phyloP scores from a whole-genome alignment of 2,888 invertebrate genomes.

The Latheticus oryzae region DNA sequence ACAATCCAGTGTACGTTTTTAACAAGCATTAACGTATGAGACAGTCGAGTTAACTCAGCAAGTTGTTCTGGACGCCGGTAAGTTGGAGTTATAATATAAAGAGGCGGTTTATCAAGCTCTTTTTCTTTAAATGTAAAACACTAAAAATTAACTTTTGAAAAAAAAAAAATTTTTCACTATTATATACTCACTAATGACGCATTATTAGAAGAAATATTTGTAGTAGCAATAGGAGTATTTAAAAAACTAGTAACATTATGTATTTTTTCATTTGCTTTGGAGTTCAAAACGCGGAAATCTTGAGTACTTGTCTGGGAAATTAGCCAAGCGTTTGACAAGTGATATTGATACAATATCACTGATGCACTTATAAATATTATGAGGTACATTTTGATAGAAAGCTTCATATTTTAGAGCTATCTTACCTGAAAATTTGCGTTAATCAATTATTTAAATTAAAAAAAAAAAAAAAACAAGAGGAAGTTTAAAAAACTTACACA shows the following conservation, averaged over 20 bases:
- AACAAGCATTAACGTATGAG: slow-evolving; percentile 87
- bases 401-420: slow-evolving; percentile 66
- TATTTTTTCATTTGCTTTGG: slow-evolving; percentile 17
- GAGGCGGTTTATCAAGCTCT: slow-evolving; percentile 63
- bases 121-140: slow-evolving; percentile 12
- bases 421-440: slow-evolving; percentile 59
- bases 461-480: too few relatives aligned
- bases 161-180: too few relatives aligned
- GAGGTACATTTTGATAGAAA: slow-evolving; percentile 75
- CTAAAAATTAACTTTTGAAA: too few relatives aligned
- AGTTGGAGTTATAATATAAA: slow-evolving; percentile 81
- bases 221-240: slow-evolving; percentile 31
- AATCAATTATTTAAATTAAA: background rate
- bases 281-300: slow-evolving; percentile 44
- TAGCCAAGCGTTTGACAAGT: slow-evolving; percentile 69
- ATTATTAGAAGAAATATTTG: slow-evolving; percentile 3
- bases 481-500: too few relatives aligned
- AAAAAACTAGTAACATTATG: slow-evolving; percentile 14
- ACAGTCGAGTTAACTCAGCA: slow-evolving; percentile 85
- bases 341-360: slow-evolving; percentile 75
- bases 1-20: slow-evolving; percentile 94
- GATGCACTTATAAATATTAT: slow-evolving; percentile 73
- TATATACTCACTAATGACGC: slow-evolving; percentile 19
- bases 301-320: slow-evolving; percentile 56
- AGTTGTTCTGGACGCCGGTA: slow-evolving; percentile 81